Evolutionary conservation across 2,113 vertebrate species (phyloP).

Genomic region (Alethe diademata): DNA sequence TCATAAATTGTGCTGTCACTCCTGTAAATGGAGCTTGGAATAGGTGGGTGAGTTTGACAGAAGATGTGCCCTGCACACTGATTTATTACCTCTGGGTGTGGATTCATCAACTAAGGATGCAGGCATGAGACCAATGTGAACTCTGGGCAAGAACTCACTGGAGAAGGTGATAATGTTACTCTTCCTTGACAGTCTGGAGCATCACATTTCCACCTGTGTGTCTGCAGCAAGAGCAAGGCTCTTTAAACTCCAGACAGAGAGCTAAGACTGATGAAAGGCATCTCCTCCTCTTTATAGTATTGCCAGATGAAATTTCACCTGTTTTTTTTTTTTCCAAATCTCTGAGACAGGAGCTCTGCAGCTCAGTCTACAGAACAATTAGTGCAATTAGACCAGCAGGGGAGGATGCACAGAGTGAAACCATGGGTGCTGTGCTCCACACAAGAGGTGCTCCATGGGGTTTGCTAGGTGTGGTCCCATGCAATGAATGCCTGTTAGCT

Average conservation of each 20-base stretch:
- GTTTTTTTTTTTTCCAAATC: neutral
- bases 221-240: neutral
- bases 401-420: neutral
- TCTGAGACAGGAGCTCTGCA: neutral
- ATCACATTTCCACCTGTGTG: neutral
- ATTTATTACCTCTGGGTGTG: neutral
- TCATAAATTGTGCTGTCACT: neutral
- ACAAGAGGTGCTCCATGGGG: neutral
- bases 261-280: neutral
- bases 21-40: neutral
- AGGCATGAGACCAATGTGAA: neutral
- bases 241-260: neutral
- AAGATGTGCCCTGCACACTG: neutral
- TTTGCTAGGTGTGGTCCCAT: neutral
- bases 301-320: slow-evolving; percentile 27
- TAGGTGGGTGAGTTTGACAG: neutral
- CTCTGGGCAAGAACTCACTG: neutral
- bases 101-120: neutral
- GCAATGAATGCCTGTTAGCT: neutral
- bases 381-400: neutral
- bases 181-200: neutral
- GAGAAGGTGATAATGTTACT: neutral
- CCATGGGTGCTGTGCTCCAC: neutral
- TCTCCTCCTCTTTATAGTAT: neutral
- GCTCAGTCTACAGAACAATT: neutral